These are phyloP conservation scores for Pelobates cultripes DNA, from an alignment of 2,797 vertebrate genomes.

Conservation along the genomic window DNA sequence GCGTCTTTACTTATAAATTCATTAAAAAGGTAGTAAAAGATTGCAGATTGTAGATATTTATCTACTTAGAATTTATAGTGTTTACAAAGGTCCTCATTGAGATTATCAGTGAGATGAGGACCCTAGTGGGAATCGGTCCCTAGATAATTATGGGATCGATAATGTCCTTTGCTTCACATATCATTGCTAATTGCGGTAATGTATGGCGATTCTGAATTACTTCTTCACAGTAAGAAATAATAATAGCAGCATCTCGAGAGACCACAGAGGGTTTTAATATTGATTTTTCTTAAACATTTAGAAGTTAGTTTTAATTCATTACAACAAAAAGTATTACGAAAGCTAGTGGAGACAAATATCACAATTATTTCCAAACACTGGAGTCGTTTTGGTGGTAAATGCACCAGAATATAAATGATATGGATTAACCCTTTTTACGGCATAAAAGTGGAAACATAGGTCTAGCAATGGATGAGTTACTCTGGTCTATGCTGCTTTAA, in stretches of 20 bases:
- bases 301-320: background rate
- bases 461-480: too few species aligned
- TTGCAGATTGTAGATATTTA: slow-evolving; percentile 10
- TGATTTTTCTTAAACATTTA: slow-evolving; percentile 3
- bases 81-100: slow-evolving; percentile 10
- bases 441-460: too few species aligned
- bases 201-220: slow-evolving; percentile 18
- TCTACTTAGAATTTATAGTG: slow-evolving; percentile 1
- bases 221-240: background rate
- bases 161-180: slow-evolving; percentile 25
- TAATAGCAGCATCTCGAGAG: slow-evolving; percentile 14
- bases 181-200: slow-evolving; percentile 23
- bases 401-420: too few species aligned
- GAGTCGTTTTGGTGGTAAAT: too few species aligned
- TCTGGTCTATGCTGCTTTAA: too few species aligned
- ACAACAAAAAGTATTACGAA: background rate
- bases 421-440: too few species aligned
- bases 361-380: background rate
- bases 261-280: background rate
- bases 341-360: background rate
- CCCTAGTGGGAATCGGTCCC: slow-evolving; percentile 11
- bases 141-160: slow-evolving; percentile 43
- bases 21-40: slow-evolving; percentile 7
- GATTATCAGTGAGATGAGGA: slow-evolving; percentile 4
- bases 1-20: background rate